Conservation (phyloP, 2,888 invertebrate species). For the Troides oblongomaculatus region DNA sequence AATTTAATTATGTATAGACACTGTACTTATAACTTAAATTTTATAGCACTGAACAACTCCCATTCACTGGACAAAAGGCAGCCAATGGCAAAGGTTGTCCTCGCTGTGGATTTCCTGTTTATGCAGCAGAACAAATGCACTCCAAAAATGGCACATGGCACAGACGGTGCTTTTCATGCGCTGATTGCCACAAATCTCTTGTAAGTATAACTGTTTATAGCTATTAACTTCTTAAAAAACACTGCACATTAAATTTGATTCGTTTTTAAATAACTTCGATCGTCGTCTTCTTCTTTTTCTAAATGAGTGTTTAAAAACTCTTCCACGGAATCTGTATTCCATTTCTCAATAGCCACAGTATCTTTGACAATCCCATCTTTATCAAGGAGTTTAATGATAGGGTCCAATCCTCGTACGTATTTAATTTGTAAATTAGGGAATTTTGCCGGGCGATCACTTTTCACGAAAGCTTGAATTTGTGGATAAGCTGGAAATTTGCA, state of each 20-base stretch:
- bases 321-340: conserved; percentile 98
- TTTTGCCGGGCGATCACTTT: conserved; percentile 92
- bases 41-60: conserved; percentile 85
- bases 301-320: conserved; percentile 96
- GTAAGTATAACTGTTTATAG: conserved; percentile 58
- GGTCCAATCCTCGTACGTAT: conserved; percentile 96
- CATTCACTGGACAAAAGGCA: conserved; percentile 87
- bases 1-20: neutral
- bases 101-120: conserved; percentile 94
- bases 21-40: conserved; percentile 9
- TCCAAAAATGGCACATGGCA: conserved; percentile 96
- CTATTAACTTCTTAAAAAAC: conserved; percentile 18
- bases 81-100: conserved; percentile 90
- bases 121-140: conserved; percentile 97
- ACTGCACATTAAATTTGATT: conserved; percentile 72
- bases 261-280: conserved; percentile 79
- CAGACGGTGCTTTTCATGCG: conserved; percentile 95
- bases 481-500: conserved; percentile 99
- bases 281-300: conserved; percentile 79
- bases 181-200: conserved; percentile 90
- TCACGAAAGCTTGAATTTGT: conserved; percentile 98
- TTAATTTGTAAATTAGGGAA: conserved; percentile 95
- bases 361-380: conserved; percentile 91
- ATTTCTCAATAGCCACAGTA: conserved; percentile 96
- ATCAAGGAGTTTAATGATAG: conserved; percentile 94